phyloP scores from a whole-genome alignment of 2,113 vertebrate genomes.

The Sander vitreus region DNA sequence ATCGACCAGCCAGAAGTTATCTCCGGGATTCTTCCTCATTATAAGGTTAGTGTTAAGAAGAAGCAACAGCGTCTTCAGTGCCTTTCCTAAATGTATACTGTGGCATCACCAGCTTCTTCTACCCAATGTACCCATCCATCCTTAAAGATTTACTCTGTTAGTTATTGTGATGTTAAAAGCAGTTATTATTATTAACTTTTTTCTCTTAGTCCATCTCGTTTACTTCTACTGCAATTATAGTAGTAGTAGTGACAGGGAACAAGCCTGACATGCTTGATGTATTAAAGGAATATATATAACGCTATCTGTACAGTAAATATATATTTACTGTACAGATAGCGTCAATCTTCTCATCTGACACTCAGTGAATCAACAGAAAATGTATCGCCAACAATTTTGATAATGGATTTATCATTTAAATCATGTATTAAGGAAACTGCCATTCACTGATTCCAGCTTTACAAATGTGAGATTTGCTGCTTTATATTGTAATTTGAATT shows the following conservation, averaged over 20 bases:
- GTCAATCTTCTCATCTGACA: not conserved
- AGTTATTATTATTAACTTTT: not conserved
- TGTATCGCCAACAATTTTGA: not conserved
- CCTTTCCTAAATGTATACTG: not conserved
- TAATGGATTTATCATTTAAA: not conserved
- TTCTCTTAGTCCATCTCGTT: not conserved
- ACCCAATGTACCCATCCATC: not conserved
- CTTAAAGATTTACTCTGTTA: not conserved
- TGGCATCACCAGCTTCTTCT: not conserved
- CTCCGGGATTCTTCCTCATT: constrained; percentile 54
- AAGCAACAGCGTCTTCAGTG: constrained; percentile 35
- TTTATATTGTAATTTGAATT: not conserved
- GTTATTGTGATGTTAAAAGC: not conserved
- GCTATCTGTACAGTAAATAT: not conserved
- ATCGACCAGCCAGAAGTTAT: constrained; percentile 41
- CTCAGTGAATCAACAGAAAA: not conserved
- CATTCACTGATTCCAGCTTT: not conserved
- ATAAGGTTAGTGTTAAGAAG: constrained; percentile 34
- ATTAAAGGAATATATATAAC: too few species aligned
- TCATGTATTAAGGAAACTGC: not conserved
- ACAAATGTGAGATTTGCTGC: not conserved
- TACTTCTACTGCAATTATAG: not conserved
- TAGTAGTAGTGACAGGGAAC: not conserved
- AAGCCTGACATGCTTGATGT: not conserved
- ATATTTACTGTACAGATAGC: not conserved